Evolutionary conservation across 2,113 vertebrate genomes (phyloP).

Genomic region (Vidua macroura): DNA sequence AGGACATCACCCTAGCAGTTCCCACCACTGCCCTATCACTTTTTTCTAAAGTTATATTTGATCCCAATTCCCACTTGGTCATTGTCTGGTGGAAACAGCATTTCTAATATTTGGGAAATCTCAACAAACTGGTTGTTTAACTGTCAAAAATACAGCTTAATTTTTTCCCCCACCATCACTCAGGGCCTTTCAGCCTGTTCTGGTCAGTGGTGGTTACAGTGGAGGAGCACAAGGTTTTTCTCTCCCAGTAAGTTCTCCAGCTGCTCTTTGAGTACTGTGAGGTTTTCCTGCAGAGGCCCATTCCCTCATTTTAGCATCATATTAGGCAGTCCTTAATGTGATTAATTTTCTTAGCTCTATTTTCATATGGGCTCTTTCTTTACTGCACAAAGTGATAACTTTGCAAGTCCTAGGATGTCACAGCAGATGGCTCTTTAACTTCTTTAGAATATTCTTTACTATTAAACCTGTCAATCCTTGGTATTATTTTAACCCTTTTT

Average conservation of each 20-base stretch:
- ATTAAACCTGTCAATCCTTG: not conserved
- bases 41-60: not conserved
- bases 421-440: not conserved
- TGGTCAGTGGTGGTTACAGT: not conserved
- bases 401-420: not conserved
- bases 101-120: not conserved
- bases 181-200: not conserved
- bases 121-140: not conserved
- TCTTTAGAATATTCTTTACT: not conserved
- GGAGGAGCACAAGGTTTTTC: accelerated
- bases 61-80: accelerated
- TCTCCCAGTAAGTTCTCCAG: not conserved
- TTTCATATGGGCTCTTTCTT: not conserved
- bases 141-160: not conserved
- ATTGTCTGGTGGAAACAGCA: not conserved
- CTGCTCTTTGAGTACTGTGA: not conserved
- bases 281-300: not conserved
- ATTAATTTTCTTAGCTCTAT: not conserved
- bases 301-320: not conserved
- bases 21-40: not conserved
- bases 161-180: not conserved
- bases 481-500: not conserved
- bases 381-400: not conserved
- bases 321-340: not conserved
- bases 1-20: not conserved